Evolutionary conservation across 1,140 invertebrate genomes (phyloP).

Genomic region (Prorops nasuta): DNA sequence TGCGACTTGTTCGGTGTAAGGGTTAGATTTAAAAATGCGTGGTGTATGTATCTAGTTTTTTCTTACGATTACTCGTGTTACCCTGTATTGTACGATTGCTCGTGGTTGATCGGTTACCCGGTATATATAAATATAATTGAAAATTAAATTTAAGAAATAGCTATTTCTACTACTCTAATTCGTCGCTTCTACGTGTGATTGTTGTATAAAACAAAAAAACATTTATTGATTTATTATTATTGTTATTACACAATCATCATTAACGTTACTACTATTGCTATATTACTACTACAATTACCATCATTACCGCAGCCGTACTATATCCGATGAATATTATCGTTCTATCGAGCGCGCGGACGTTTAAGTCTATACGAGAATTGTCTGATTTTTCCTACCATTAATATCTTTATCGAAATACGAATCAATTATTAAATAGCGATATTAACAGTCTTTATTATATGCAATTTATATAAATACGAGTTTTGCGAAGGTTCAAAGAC

Average conservation of each 20-base stretch:
- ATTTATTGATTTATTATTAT: slow-evolving; percentile 46
- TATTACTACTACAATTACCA: slow-evolving; percentile 31
- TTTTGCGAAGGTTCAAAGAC: slow-evolving; percentile 16
- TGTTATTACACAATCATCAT: slow-evolving; percentile 43
- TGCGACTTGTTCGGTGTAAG: no score
- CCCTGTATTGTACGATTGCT: not conserved
- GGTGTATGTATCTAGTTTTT: no score
- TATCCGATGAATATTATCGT: slow-evolving; percentile 18
- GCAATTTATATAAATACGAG: slow-evolving; percentile 21
- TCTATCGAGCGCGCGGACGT: slow-evolving; percentile 7
- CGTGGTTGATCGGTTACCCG: not conserved
- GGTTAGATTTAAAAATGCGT: no score
- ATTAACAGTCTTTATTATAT: slow-evolving; percentile 24
- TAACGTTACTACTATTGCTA: slow-evolving; percentile 32
- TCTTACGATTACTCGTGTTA: no score
- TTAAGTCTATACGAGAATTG: slow-evolving; percentile 11
- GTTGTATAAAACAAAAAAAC: slow-evolving; percentile 54
- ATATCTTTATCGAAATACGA: slow-evolving; percentile 6
- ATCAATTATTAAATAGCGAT: slow-evolving; percentile 8
- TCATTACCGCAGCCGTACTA: slow-evolving; percentile 6
- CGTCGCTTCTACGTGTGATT: slow-evolving; percentile 56
- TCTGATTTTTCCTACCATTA: slow-evolving; percentile 19
- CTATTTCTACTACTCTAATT: slow-evolving; percentile 58
- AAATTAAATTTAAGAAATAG: slow-evolving; percentile 43
- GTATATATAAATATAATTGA: slow-evolving; percentile 28